Percentiles rank a stretch among this genome's conserved stretches.
Conservation (phyloP, 2,113 vertebrate genomes). For the Sigmodon hispidus region DNA sequence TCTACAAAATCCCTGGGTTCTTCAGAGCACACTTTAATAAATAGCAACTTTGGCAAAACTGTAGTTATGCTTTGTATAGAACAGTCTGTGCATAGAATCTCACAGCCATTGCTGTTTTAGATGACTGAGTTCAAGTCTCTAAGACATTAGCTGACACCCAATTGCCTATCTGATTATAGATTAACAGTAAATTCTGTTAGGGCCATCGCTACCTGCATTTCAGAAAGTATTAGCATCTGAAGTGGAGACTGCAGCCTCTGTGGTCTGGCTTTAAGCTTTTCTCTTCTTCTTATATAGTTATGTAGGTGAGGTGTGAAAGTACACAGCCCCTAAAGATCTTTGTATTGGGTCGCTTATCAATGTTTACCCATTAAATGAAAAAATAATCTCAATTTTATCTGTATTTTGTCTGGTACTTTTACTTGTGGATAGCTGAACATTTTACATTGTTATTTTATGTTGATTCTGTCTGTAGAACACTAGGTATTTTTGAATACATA, state of each 20-base stretch:
- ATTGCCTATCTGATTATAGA: neutral
- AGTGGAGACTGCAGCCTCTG: neutral
- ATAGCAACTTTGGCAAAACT: neutral
- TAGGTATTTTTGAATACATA: slow-evolving; percentile 41
- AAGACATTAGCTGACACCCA: neutral
- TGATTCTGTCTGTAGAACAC: slow-evolving; percentile 9
- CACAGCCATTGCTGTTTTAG: neutral
- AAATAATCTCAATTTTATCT: neutral
- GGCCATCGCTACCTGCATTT: neutral
- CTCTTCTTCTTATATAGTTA: neutral
- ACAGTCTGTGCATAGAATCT: neutral
- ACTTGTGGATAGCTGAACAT: slow-evolving; percentile 24
- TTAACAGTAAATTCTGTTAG: neutral
- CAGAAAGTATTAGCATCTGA: neutral
- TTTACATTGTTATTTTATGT: neutral
- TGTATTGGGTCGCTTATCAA: neutral
- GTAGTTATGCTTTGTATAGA: fast-evolving
- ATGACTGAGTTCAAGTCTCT: neutral
- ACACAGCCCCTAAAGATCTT: neutral
- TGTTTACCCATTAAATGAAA: neutral
- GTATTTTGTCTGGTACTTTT: slow-evolving; percentile 38
- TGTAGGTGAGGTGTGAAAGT: neutral
- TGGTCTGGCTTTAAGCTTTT: neutral
- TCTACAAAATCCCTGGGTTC: neutral
- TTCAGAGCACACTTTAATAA: neutral